phyloP scores from a whole-genome alignment of 2,113 vertebrate genomes.

The Lagopus leucura region DNA sequence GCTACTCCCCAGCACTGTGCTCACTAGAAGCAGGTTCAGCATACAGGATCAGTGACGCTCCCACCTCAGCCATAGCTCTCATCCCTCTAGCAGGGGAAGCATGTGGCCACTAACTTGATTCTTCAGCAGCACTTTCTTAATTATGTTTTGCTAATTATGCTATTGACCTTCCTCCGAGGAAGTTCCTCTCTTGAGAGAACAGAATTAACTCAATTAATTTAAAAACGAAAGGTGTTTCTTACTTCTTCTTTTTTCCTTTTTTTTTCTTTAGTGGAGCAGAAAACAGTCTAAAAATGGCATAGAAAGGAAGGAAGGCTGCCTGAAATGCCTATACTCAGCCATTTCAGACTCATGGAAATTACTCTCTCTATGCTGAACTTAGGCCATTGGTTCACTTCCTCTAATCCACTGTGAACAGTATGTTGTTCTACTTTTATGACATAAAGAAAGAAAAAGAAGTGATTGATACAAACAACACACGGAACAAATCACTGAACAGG shows the following conservation, averaged over 20 bases:
- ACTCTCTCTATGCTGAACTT: not conserved
- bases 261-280: not conserved
- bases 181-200: not conserved
- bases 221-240: not conserved
- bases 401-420: not conserved
- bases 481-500: not conserved
- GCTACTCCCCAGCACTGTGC: not conserved
- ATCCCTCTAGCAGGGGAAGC: not conserved
- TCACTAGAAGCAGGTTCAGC: not conserved
- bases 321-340: not conserved
- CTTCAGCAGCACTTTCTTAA: conserved; percentile 4
- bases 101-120: not conserved
- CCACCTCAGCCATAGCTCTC: not conserved
- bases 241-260: not conserved
- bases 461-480: not conserved
- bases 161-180: conserved; percentile 43
- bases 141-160: conserved; percentile 42
- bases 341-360: not conserved
- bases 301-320: not conserved
- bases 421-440: not conserved
- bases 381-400: not conserved
- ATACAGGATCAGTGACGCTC: not conserved
- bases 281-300: not conserved
- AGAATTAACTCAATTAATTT: conserved; percentile 32
- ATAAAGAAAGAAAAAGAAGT: not conserved